Evolutionary conservation across 2,888 invertebrate genomes (phyloP).

Genomic region (Odontomyia ornata): DNA sequence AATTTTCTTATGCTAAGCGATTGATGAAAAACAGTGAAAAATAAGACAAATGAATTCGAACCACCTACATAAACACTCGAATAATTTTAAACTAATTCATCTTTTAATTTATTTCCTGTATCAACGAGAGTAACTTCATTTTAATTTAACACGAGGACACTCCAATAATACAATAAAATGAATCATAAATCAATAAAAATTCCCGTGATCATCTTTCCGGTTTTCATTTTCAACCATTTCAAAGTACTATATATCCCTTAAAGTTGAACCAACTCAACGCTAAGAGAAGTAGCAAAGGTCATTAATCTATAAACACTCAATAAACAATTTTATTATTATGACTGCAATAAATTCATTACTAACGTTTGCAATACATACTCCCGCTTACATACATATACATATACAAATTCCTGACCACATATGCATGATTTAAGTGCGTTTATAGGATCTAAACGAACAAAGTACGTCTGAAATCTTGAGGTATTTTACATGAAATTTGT

Average conservation of each 20-base stretch:
- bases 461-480: no score
- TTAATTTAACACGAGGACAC: no score
- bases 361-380: slow-evolving; percentile 35
- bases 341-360: slow-evolving; percentile 53
- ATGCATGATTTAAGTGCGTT: background rate
- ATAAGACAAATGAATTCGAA: no score
- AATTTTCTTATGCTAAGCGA: no score
- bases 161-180: background rate
- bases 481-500: no score
- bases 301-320: slow-evolving; percentile 53
- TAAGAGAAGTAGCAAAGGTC: slow-evolving; percentile 43
- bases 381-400: no score
- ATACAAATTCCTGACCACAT: background rate
- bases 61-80: no score
- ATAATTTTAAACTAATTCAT: no score
- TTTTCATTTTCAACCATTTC: background rate
- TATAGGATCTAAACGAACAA: no score
- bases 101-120: no score
- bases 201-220: background rate
- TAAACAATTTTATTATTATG: slow-evolving; percentile 52
- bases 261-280: background rate
- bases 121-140: no score
- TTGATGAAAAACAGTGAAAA: no score
- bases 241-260: background rate
- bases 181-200: slow-evolving; percentile 3